Conservation (phyloP, 1,140 invertebrate genomes). For the Drosophila littoralis region DNA sequence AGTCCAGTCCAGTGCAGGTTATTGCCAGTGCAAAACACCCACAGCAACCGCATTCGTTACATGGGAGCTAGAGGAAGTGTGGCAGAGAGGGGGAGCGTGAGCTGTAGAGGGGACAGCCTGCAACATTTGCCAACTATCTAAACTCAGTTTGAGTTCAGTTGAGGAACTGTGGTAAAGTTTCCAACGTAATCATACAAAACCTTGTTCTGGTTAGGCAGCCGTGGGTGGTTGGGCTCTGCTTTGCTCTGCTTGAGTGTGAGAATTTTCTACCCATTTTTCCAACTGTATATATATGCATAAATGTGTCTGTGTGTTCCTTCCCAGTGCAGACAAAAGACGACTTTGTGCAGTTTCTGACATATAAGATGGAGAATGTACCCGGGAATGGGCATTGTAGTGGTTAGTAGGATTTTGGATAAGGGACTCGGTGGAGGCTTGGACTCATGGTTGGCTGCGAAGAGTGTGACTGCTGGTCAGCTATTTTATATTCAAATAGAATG, state of each 20-base stretch:
- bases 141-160: slow-evolving; percentile 76
- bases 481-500: slow-evolving; percentile 84
- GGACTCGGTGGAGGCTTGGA: background rate
- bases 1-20: slow-evolving; percentile 11
- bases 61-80: slow-evolving; percentile 20
- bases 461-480: slow-evolving; percentile 49
- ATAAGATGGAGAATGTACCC: slow-evolving; percentile 70
- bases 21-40: slow-evolving; percentile 69
- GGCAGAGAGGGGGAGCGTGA: background rate
- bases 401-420: background rate
- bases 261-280: slow-evolving; percentile 23
- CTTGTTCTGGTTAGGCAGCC: slow-evolving; percentile 64
- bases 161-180: slow-evolving; percentile 81
- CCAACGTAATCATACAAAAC: slow-evolving; percentile 80
- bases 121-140: slow-evolving; percentile 76
- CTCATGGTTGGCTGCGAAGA: slow-evolving; percentile 9
- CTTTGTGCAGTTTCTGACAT: slow-evolving; percentile 73
- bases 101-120: slow-evolving; percentile 30
- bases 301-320: slow-evolving; percentile 30
- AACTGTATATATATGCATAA: slow-evolving; percentile 10
- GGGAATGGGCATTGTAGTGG: slow-evolving; percentile 34
- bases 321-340: slow-evolving; percentile 71
- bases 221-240: slow-evolving; percentile 14
- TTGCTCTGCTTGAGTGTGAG: slow-evolving; percentile 5
- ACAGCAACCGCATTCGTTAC: slow-evolving; percentile 75